Conservation (phyloP, 2,888 invertebrate species). For the Saturnia pavonia region DNA sequence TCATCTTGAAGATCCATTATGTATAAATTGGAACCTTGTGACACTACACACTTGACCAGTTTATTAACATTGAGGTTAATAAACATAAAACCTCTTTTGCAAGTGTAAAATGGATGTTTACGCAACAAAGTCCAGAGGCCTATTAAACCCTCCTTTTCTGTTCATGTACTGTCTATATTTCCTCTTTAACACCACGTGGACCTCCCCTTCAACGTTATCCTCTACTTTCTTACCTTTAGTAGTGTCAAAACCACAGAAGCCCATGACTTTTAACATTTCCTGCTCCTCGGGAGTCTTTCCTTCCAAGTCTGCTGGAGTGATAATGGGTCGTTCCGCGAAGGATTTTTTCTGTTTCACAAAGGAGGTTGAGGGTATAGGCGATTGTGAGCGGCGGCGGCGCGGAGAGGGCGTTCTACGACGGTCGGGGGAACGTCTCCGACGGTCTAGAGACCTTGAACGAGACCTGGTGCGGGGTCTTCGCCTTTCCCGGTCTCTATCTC, state of each 20-base stretch:
- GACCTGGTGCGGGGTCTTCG: conserved; percentile 68
- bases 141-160: conserved; percentile 98
- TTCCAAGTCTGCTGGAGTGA: conserved; percentile 92
- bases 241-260: conserved; percentile 96
- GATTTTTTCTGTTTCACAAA: conserved; percentile 68
- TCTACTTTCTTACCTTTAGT: conserved; percentile 98
- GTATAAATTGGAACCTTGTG: background rate
- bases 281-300: conserved; percentile 95
- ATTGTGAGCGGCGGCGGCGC: conserved; percentile 53
- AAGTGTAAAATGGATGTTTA: conserved; percentile 55
- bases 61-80: conserved; percentile 26
- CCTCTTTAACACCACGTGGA: conserved; percentile 97
- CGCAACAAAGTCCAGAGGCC: conserved; percentile 98
- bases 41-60: conserved; percentile 18
- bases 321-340: conserved; percentile 83
- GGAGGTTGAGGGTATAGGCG: conserved; percentile 63
- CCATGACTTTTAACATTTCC: conserved; percentile 98
- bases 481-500: conserved; percentile 70
- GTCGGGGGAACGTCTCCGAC: conserved; percentile 73
- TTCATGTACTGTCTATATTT: conserved; percentile 99
- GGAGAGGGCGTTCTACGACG: conserved; percentile 52
- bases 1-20: background rate
- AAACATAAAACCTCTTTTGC: conserved; percentile 31
- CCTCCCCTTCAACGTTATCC: conserved; percentile 96
- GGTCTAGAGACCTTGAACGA: conserved; percentile 69